A percentile compares a stretch with the other conserved stretches of the same genome.
Evolutionary conservation across 2,888 invertebrate species (phyloP).

Genomic region (Nemurella pictetii): DNA sequence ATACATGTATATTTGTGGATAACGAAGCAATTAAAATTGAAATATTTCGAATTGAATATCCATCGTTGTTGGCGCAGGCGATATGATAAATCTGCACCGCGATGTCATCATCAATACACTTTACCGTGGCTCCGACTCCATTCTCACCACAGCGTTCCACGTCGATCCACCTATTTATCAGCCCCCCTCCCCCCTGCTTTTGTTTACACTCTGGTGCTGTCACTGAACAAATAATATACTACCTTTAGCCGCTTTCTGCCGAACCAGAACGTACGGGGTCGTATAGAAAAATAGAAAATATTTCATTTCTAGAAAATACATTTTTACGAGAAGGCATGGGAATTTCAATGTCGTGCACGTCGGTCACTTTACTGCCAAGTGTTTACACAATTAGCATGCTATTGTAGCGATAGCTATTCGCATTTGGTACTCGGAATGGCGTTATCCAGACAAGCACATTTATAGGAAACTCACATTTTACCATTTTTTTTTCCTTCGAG

Average conservation of each 20-base stretch:
- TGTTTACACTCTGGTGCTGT: conserved; percentile 21
- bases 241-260: background rate
- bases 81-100: background rate
- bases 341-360: background rate
- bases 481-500: too few relatives aligned
- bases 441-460: too few relatives aligned
- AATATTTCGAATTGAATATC: background rate
- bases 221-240: conserved; percentile 6
- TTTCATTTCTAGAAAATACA: background rate
- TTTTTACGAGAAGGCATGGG: background rate
- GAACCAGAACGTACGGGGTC: background rate
- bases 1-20: background rate
- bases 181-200: background rate
- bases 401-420: background rate
- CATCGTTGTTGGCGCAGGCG: background rate
- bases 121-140: background rate
- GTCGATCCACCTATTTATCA: conserved; percentile 14
- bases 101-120: conserved; percentile 11
- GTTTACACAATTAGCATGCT: background rate
- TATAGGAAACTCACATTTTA: too few relatives aligned
- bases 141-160: background rate
- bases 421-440: too few relatives aligned
- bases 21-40: background rate
- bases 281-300: background rate
- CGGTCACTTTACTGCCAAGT: background rate